Evolutionary conservation across 2,888 invertebrate genomes (phyloP), one percentile per base, ranked within the genome.

Genomic region (Brenthis ino): DNA sequence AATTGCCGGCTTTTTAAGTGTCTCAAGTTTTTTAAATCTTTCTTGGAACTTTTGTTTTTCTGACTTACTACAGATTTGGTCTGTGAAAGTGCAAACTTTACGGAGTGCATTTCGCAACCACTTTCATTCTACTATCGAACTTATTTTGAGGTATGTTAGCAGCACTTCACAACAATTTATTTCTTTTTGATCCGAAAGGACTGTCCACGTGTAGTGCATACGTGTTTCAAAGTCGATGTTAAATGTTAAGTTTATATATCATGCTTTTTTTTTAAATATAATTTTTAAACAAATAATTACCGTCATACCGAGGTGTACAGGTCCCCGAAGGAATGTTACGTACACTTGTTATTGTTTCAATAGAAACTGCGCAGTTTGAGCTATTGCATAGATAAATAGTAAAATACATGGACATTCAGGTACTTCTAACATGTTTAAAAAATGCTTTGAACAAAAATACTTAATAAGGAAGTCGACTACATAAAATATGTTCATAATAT

Each of bases 1-100:
- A 73, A 69, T 76, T 79, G 78, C 89, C 91, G 92, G 89, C 86
- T 75, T 84, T 83, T 86, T 80, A 77, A 83, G 87, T 87, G 85
- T 82, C 73, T 69, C 72, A 58, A 55, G 68, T 74, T 74, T 74
- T 74, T 51, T 74, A 78, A 77, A 73, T 77, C 74, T 47, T 67
- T 57, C 60, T 58, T 77, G 76, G 75, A 79, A 75, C 70, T 82
- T 72, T 76, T 82, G 80, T 81, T 80, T 80, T 73, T 77, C 77
- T 77, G 78, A 80, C 76, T 77, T 81, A 75, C 68, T 66, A 74
- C 58, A 66, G 24, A 67, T 65, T 66, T 72, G 65, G 55, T 83
- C 80, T 83, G 87, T 89, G 84, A 86, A 85, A 90, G 84, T 89
- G 86, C 80, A 74, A 81, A 79, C 79, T 74, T 77, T 79, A 76